Evolutionary conservation across 2,113 vertebrate genomes (phyloP).

Genomic region (Grammomys dolichurus): DNA sequence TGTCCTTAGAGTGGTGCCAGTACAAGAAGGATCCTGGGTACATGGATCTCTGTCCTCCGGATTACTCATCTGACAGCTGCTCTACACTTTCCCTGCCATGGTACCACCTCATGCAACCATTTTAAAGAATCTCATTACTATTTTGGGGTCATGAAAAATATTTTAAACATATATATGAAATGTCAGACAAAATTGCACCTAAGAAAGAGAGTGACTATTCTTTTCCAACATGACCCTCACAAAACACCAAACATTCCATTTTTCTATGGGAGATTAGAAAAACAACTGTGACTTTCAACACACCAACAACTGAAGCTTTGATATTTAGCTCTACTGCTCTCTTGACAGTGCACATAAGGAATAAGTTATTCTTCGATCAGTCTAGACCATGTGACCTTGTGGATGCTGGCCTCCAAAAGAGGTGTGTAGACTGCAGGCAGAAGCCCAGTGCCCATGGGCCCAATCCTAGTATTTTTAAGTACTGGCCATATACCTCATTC

Average conservation of each 20-base stretch:
- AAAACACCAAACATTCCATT: slow-evolving; percentile 31
- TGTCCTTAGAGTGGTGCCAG: neutral
- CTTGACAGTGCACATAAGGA: neutral
- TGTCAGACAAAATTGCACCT: slow-evolving; percentile 67
- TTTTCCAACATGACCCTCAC: slow-evolving; percentile 30
- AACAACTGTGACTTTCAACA: neutral
- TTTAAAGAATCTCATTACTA: slow-evolving; percentile 9
- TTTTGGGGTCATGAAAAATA: slow-evolving; percentile 41
- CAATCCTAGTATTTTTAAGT: neutral
- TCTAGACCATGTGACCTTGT: neutral
- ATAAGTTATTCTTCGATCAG: neutral
- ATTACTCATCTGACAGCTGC: neutral
- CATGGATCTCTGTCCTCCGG: neutral
- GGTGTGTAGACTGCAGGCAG: neutral
- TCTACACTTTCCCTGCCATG: neutral
- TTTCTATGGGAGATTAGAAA: neutral
- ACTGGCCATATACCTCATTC: neutral
- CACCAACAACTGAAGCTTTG: slow-evolving; percentile 29
- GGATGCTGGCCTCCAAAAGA: neutral
- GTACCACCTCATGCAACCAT: neutral
- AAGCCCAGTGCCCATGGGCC: neutral
- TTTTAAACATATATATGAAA: slow-evolving; percentile 57
- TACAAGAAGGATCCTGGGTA: neutral
- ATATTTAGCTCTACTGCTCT: neutral
- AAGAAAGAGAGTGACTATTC: slow-evolving; percentile 36